These are phyloP conservation scores for Chromoteleia sp. DNA, from an alignment of 2,888 invertebrate genomes.

Conservation along the genomic window DNA sequence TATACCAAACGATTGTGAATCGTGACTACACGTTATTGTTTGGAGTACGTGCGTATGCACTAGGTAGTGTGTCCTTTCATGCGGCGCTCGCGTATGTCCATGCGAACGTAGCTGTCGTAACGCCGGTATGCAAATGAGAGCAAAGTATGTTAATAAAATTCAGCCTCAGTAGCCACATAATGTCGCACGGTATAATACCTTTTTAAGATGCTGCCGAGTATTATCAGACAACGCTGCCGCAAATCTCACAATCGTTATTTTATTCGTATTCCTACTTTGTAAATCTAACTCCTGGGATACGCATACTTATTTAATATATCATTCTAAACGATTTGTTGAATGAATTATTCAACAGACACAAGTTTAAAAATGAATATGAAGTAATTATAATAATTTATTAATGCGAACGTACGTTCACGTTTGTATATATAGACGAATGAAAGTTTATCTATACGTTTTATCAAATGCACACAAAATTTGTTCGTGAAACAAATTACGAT, in stretches of 20 bases:
- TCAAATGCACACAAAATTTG: too few relatives aligned
- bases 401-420: background rate
- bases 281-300: constrained; percentile 27
- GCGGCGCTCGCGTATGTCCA: constrained; percentile 68
- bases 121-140: constrained; percentile 76
- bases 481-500: too few relatives aligned
- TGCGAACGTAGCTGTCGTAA: constrained; percentile 69
- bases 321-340: constrained; percentile 25
- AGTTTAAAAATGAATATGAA: background rate
- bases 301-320: constrained; percentile 24
- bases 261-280: constrained; percentile 41
- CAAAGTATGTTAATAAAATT: constrained; percentile 78
- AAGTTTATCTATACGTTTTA: too few relatives aligned
- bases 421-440: too few relatives aligned
- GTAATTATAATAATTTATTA: background rate
- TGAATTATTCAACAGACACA: constrained; percentile 24
- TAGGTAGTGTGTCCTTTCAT: constrained; percentile 73
- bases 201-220: constrained; percentile 68
- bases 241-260: constrained; percentile 59
- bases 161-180: constrained; percentile 72
- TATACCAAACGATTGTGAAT: constrained; percentile 63
- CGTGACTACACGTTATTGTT: constrained; percentile 74
- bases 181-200: constrained; percentile 68
- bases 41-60: constrained; percentile 73
- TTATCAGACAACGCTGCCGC: constrained; percentile 62